phyloP scores from a whole-genome alignment of 2,113 vertebrate genomes.

The Theristicus caerulescens region DNA sequence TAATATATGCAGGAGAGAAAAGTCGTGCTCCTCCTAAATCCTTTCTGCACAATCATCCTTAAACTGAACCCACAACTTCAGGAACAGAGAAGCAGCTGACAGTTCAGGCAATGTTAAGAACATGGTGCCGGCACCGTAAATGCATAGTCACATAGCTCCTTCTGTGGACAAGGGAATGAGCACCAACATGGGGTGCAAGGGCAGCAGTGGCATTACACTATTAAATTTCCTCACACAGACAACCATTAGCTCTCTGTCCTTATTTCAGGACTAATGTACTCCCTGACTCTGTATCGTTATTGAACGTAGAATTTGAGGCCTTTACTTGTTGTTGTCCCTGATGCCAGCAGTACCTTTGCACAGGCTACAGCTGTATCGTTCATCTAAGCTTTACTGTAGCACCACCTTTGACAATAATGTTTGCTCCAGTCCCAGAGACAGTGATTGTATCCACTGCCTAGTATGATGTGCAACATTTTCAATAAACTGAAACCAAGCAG shows the following conservation, averaged over 20 bases:
- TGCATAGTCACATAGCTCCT: too few relatives aligned
- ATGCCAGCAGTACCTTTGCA: neutral
- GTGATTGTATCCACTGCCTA: neutral
- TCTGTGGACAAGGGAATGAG: neutral
- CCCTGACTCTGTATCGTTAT: neutral
- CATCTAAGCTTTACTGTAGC: neutral
- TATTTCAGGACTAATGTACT: neutral
- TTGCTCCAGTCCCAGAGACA: neutral
- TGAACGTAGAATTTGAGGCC: fast-evolving
- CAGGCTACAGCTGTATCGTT: neutral
- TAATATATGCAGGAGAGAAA: neutral
- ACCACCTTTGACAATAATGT: neutral
- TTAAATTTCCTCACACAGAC: neutral
- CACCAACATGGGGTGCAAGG: neutral
- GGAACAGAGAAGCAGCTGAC: neutral
- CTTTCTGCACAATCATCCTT: neutral
- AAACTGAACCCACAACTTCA: neutral
- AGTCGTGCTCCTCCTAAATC: neutral
- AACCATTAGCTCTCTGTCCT: neutral
- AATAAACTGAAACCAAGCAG: neutral
- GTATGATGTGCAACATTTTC: neutral
- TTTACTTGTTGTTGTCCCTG: neutral
- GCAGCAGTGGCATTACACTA: neutral
- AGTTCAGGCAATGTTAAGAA: neutral
- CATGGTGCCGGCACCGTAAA: neutral